Base-by-base conservation (phyloP, 64 coral and sea anemone genomes). In the Porites lutea region DNA sequence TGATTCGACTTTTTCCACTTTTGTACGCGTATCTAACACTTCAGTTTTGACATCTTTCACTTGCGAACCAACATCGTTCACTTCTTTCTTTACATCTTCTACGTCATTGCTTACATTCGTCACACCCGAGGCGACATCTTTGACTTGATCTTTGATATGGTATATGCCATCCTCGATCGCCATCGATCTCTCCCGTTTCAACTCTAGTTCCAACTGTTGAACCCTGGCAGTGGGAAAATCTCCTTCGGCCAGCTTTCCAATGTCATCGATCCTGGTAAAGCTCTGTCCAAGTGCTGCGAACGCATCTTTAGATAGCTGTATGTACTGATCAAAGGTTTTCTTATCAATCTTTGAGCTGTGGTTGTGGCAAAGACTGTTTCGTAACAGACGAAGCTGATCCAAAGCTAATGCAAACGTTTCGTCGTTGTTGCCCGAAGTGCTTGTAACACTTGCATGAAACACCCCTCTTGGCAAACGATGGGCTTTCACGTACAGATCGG, bases 381-480 rank as follows among this genome's bases (percentile, higher is more conserved):
- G 66, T 59, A 88, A 52, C 51, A 71, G 65, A 7, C 86, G 87
- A 59, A 77, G 58, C 45, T 88, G 87, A 48, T 88, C 87, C 62
- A 88, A 49, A n/a, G 87, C 87, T 48, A 88, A 77, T 10, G 87
- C 52, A 48, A 62, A 11, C 46, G 87, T 88, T 55, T 88, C 87
- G 4, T 44, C 87, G 13, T 46, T 13, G 48, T 77, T 64, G 55
- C 87, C 72, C 49, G 23, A 18, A 13, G 74, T 13, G 48, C 74
- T 88, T 23, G 15, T 13, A 77, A 88, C 71, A 8, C 9, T 62
- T 3, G 2, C 9, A 77, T 88, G 87, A 16, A 77, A 88, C 48
- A 15, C 16, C 8, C 68, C 71, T 45, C 11, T 63, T 7, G 67
- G 13, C 51, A 85, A n/a, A 49, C 67, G 47, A 18, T 11, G 58